Evolutionary conservation across 2,797 vertebrate species (phyloP).

Genomic region (Rhinichthys osculus): DNA sequence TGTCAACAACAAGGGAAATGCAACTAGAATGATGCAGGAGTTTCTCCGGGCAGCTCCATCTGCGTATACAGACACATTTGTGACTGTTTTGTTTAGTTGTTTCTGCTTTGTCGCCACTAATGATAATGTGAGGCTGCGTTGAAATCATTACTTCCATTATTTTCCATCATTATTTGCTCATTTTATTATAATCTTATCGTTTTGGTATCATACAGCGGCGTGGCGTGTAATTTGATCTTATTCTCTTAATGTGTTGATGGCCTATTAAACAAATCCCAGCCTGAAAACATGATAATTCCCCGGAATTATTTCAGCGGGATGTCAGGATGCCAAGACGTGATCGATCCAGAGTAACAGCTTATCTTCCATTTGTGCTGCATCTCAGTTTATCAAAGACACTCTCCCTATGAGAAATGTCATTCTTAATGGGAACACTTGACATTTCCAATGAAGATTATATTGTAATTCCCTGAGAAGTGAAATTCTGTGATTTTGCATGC

Average conservation of each 20-base stretch:
- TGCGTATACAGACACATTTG: not conserved
- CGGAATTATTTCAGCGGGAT: conserved; percentile 11
- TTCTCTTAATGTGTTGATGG: conserved; percentile 35
- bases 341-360: conserved; percentile 31
- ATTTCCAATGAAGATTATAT: conserved; percentile 13
- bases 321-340: conserved; percentile 28
- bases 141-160: not conserved
- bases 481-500: not conserved
- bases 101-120: not conserved
- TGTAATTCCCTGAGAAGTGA: not conserved
- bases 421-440: not conserved
- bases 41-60: not conserved
- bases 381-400: not conserved
- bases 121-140: not conserved
- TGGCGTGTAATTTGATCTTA: conserved; percentile 32
- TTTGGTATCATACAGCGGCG: not conserved
- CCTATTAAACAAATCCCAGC: conserved; percentile 44
- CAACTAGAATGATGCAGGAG: not conserved
- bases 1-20: conserved; percentile 47
- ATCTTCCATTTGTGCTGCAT: conserved; percentile 28
- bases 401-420: conserved; percentile 1
- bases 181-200: conserved; percentile 11
- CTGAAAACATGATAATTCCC: conserved; percentile 47
- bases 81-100: not conserved
- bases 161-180: not conserved